Conservation (phyloP, 1,140 invertebrate genomes). For the Drosophila carrolli region DNA sequence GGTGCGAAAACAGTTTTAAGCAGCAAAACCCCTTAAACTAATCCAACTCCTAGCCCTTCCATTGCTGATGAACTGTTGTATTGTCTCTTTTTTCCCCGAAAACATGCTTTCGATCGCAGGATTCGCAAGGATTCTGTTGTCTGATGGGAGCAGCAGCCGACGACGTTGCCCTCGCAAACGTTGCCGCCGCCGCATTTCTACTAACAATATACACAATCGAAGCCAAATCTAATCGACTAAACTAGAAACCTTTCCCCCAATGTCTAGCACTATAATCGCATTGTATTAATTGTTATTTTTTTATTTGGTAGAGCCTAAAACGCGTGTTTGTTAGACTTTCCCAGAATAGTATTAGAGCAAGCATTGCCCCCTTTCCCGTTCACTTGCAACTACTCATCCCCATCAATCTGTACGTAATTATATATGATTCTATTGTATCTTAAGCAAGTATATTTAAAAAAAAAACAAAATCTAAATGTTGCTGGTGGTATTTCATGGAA, state of each 20-base stretch:
- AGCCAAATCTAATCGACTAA: constrained; percentile 60
- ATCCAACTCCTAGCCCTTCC: constrained; percentile 18
- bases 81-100: constrained; percentile 21
- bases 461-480: constrained; percentile 43
- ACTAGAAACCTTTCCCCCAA: not conserved
- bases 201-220: constrained; percentile 57
- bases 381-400: constrained; percentile 13
- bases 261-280: constrained; percentile 48
- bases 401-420: constrained; percentile 23
- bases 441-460: constrained; percentile 37
- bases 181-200: constrained; percentile 79
- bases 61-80: constrained; percentile 43
- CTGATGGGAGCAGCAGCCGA: constrained; percentile 77
- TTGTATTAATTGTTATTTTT: constrained; percentile 72
- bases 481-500: constrained; percentile 73
- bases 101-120: constrained; percentile 53
- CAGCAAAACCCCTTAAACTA: constrained; percentile 43
- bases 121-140: constrained; percentile 84
- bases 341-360: constrained; percentile 43
- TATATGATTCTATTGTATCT: constrained; percentile 37
- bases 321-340: constrained; percentile 46
- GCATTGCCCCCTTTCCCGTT: constrained; percentile 6
- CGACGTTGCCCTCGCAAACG: constrained; percentile 71
- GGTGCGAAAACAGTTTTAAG: constrained; percentile 86
- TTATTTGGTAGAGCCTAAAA: constrained; percentile 54